A percentile compares a stretch with the other conserved stretches of the same genome.
phyloP scores from a whole-genome alignment of 2,113 vertebrate genomes.

The Thamnophis sirtalis region DNA sequence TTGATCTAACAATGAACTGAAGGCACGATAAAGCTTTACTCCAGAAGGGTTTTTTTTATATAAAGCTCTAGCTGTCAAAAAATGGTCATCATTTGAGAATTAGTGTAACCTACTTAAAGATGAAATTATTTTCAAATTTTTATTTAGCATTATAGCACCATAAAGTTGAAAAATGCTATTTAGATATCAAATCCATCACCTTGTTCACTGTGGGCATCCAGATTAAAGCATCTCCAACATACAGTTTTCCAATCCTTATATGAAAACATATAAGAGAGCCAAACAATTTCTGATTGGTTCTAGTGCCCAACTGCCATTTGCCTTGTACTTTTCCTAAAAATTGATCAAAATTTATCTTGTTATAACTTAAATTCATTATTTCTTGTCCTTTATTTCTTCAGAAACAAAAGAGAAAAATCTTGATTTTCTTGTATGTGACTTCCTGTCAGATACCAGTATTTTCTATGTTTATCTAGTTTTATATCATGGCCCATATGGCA shows the following conservation, averaged over 20 bases:
- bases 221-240: not conserved
- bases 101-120: not conserved
- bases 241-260: not conserved
- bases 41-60: not conserved
- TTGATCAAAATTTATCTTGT: not conserved
- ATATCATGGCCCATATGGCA: not conserved
- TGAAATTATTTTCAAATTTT: not conserved
- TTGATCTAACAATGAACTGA: not conserved
- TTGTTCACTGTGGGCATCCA: not conserved
- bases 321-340: not conserved
- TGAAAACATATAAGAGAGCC: not conserved
- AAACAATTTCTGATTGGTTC: not conserved
- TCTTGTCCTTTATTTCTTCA: not conserved
- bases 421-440: not conserved
- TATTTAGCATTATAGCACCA: not conserved
- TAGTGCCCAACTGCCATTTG: not conserved
- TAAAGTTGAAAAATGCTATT: not conserved
- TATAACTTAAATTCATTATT: not conserved
- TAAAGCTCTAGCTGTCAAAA: not conserved
- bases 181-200: not conserved
- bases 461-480: not conserved
- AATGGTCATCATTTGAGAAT: not conserved
- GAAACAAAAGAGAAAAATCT: not conserved
- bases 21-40: not conserved
- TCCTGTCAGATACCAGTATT: not conserved